Evolutionary conservation across 2,113 vertebrate genomes (phyloP), one percentile per base, ranked within the genome.

Genomic region (Garra rufa): DNA sequence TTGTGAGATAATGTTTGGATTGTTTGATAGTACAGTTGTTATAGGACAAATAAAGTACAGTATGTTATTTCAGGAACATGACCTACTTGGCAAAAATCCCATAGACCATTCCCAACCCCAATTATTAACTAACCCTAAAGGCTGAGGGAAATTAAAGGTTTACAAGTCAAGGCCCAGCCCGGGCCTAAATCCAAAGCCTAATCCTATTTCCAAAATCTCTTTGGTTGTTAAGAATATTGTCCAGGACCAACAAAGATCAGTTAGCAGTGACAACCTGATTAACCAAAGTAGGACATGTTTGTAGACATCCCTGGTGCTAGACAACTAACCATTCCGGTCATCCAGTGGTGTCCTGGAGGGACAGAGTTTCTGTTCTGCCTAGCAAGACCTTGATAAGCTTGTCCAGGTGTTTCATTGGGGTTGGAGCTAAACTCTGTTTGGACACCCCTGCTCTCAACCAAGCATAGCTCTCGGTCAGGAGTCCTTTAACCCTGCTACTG

Each of bases 211-310:
- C 28, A 28, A 80, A 67, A 80, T 30, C 78, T 80, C 43, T 28
- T 46, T 79, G 4, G 9, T 70, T 41, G 30, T 8, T 57, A 21
- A 46, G n/a, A 65, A 10, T 75, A 26, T 63, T 61, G 13, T 26
- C 78, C 26, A 80, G 61, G 61, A 67, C 59, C 78, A 80, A 80
- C 78, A 80, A 67, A 65, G 26, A 80, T 44, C 30, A 61, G 76
- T 59, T 61, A 38, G 34, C 34, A 4, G 52, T 15, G 38, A 63
- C 55, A 59, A 63, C 24, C n/a, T 43, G 38, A 28, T 44, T 8
- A 19, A 26, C n/a, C n/a, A 30, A 44, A 61, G n/a, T 17, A 50
- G 76, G 34, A 43, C 38, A 17, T 41, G 30, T 43, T 78, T n/a
- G 19, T 43, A 24, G 34, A 41, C 21, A 26, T 61, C n/a, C 55